Evolutionary conservation across 2,888 invertebrate genomes (phyloP), one percentile per base, ranked within the genome.

Genomic region (Calameuta pallipes): DNA sequence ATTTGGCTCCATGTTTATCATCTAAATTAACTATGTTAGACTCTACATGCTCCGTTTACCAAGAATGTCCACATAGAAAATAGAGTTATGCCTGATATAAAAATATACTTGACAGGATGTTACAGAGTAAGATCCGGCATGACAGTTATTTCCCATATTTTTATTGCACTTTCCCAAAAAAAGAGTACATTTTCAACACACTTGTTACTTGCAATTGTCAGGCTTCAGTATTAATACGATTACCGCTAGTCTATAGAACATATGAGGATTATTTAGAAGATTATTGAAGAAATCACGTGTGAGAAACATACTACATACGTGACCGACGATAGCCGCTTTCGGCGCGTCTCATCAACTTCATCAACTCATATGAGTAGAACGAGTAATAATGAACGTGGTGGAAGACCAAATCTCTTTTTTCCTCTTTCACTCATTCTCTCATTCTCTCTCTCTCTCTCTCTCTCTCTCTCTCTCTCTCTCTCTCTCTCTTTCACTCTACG

Each of bases 141-240:
- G 56, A 56, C 23, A 56, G 56, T 56, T 80, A 78, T 83, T 81
- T 87, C 85, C 81, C 85, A 87, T 82, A 85, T 83, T 87, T 87
- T 90, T 90, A 90, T 90, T 90, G 89, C 89, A 90, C 89, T 90
- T 89, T 88, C 88, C 90, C 89, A 89, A 84, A 85, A 36, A 56
- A 74, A 85, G 85, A 88, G 86, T 87, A 89, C 88, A 88, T 82
- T 86, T 85, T 81, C 78, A 83, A 81, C 74, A 80, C 73, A 79
- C 74, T 79, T 34, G 56, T 76, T 37, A 74, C n/a, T 34, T 35
- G 74, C 36, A 34, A 30, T 30, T 30, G 31, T 71, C 71, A 30
- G 34, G 31, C 30, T 71, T 71, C 34, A 30, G 30, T 71, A 71
- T 71, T 71, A 71, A 71, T 71, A 71, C 23, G 34, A 71, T 71